Evolutionary conservation across 2,113 vertebrate species (phyloP), one percentile per base, ranked within the genome.

Genomic region (Festucalex cinctus): DNA sequence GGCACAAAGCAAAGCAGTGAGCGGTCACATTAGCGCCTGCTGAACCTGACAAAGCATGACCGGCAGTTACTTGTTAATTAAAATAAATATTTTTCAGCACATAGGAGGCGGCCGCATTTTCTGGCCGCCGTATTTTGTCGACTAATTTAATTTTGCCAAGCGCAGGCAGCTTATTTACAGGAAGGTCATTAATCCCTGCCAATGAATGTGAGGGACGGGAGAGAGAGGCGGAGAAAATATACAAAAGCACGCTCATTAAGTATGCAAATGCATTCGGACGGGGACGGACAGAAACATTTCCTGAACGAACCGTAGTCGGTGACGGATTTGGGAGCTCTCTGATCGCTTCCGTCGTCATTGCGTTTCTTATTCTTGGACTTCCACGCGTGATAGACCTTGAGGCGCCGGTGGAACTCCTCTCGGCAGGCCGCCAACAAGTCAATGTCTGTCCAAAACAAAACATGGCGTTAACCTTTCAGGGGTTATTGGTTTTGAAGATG

Each of bases 381-480:
- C 97, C 97, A 99, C 1, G 96, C 93, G 58, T 99, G 97, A 76
- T 99, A 99, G 5, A 99, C 97, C 90, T 99, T 99, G 80, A 99
- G 91, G 44, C 97, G 93, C 20, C 97, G 94, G 79, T 99, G 97
- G 81, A 99, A 99, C 88, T 99, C 97, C 84, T 99, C 96, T 85
- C 97, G 92, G 91, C 97, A 99, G 67, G 97, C 95, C 1, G 94
- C 97, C 89, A 99, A 79, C 56, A 99, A 90, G 65, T 99, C 97
- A 53, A 99, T 98, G 88, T 99, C 97, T 99, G 82, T 66, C 17
- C 61, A 65, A n/a, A 65, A 80, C 65, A 81, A 43, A 77, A 53
- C 22, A 63, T 48, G 3, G 1, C 26, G 4, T 22, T 62, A 41
- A 3, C 17, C 7, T 41, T 3, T 24, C 24, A 57, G 54, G 12